These are phyloP conservation scores for Polylopha cassiicola DNA, from an alignment of 2,888 invertebrate species.

Conservation along the genomic window DNA sequence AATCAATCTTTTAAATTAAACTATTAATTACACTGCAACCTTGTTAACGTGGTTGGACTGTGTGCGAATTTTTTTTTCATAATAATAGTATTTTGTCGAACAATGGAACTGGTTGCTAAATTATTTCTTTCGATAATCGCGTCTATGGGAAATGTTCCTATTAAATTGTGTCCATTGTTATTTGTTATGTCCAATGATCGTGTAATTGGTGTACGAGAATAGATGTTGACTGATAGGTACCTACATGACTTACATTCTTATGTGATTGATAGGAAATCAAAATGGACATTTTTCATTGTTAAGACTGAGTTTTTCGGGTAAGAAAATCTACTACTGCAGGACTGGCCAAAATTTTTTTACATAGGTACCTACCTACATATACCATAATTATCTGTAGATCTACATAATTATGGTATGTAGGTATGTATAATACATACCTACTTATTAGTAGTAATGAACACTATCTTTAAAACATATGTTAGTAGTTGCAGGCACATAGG, in stretches of 20 bases:
- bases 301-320: too few species aligned
- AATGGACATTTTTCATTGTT: too few species aligned
- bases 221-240: conserved; percentile 2
- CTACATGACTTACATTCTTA: conserved; percentile 3
- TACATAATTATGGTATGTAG: too few species aligned
- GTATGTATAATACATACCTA: too few species aligned
- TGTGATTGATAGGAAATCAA: conserved; percentile 2
- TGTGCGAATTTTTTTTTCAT: conserved; percentile 18
- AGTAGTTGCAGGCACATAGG: too few species aligned
- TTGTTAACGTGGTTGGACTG: conserved; percentile 1
- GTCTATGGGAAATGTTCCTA: conserved; percentile 10
- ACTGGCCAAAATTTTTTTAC: too few species aligned
- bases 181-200: neutral
- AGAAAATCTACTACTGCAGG: too few species aligned
- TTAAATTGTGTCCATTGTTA: conserved; percentile 8
- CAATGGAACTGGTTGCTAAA: conserved; percentile 17
- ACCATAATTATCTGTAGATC: too few species aligned
- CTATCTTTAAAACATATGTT: too few species aligned
- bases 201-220: conserved; percentile 6
- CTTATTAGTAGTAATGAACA: too few species aligned
- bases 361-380: too few species aligned
- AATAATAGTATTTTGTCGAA: conserved; percentile 16
- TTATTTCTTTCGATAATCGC: conserved; percentile 18
- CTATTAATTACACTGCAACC: conserved; percentile 10
- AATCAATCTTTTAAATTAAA: too few species aligned